Base-by-base conservation (phyloP, 2,113 vertebrate species). In the Caracal caracal region DNA sequence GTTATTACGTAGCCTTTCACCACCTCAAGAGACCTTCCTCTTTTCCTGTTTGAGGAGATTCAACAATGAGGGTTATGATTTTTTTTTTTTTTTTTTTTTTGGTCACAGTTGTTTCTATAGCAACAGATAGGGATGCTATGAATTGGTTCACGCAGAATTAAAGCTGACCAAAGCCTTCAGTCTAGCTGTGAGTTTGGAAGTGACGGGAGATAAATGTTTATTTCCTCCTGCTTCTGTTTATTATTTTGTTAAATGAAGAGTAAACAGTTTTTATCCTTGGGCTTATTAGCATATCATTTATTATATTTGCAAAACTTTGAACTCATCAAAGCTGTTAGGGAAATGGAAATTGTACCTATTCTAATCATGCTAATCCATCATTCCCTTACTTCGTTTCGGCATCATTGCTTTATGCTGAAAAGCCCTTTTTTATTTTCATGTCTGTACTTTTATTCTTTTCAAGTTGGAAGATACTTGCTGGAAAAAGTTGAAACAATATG, bases 71-170 rank as follows among this genome's bases (percentile, higher is more conserved):
- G 78, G 84, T 93, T 59, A 88, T 91, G 80, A 71, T 93, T 96
- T 78, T 93, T 49, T 33, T 76, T 56, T 33, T 59, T 49, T 49
- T 94, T 90, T 76, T 93, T 59, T n/a, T 76, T 56, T 56, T 61
- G 20, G 70, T 93, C 63, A 37, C 37, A 96, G 92, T 87, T 88
- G 85, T 88, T 93, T 15, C 76, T 49, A 96, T 97, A 90, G 94
- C 84, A 97, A 98, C 98, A 78, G 84, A 92, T 88, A 95, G 86
- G 93, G 82, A 76, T 95, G 93, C 51, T 95, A 37, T 79, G 97
- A 94, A 90, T 96, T 97, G 95, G 92, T 92, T 97, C 94, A 94
- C 96, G 97, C 92, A 97, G 97, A 97, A 93, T 98, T 97, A 98
- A 93, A 73, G 95, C 92, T 98, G 97, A 86, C 97, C 80, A 30